A percentile compares a stretch with the other conserved stretches of the same genome.
Conservation (phyloP, 1,140 invertebrate genomes). For the Hylyphantes graminicola region DNA sequence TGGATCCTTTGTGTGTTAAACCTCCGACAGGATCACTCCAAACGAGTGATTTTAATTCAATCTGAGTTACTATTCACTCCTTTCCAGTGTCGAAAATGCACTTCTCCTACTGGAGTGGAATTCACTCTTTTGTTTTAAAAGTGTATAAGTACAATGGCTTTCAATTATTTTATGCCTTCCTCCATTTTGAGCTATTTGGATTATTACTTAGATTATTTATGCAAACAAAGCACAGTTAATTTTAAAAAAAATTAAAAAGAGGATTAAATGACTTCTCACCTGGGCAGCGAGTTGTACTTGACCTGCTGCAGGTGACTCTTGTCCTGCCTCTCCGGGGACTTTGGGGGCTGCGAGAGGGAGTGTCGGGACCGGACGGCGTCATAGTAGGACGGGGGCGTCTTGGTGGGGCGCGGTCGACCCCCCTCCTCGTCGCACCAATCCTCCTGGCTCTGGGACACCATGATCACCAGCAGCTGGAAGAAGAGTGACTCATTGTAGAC, state of each 20-base stretch:
- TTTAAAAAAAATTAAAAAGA: not conserved
- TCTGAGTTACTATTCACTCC: no score
- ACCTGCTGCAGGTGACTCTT: constrained; percentile 35
- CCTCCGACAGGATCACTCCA: no score
- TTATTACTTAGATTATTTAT: no score
- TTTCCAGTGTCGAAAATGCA: no score
- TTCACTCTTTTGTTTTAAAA: no score
- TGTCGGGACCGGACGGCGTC: constrained; percentile 48
- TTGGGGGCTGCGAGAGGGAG: constrained; percentile 44
- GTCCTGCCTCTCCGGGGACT: constrained; percentile 34
- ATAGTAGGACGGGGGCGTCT: constrained; percentile 49
- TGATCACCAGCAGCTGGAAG: not conserved
- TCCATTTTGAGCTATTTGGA: no score
- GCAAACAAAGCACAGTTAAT: not conserved
- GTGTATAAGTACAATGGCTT: no score
- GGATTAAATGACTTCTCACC: constrained; percentile 12
- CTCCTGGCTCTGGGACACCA: constrained; percentile 50
- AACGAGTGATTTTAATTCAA: no score
- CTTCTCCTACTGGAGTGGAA: no score
- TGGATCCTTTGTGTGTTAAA: no score
- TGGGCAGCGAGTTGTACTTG: constrained; percentile 51
- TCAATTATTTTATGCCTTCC: not conserved
- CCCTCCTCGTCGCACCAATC: constrained; percentile 35
- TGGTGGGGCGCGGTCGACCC: constrained; percentile 3
- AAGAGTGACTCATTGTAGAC: no score